phyloP scores from a whole-genome alignment of 2,888 invertebrate genomes.

The Cataglyphis altisquamis region DNA sequence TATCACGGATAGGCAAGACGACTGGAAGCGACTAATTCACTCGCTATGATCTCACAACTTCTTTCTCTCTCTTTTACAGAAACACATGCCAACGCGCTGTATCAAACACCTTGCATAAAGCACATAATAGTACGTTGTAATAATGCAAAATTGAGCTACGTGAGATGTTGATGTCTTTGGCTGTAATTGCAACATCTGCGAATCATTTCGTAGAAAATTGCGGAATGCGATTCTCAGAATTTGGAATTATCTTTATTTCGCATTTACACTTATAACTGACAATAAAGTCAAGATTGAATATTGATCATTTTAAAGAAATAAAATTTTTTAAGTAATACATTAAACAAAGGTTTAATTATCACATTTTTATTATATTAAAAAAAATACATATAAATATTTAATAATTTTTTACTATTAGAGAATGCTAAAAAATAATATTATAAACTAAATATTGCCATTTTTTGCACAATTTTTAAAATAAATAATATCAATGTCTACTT shows the following conservation, averaged over 20 bases:
- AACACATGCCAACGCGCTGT: constrained; percentile 23
- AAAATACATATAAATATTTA: not conserved
- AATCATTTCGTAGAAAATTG: not conserved
- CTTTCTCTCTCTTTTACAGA: not conserved
- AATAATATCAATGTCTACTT: not conserved
- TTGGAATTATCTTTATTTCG: not conserved
- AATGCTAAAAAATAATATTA: not conserved
- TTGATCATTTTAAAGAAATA: not conserved
- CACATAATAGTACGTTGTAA: constrained; percentile 27
- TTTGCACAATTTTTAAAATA: not conserved
- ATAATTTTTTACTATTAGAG: not conserved
- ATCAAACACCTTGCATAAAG: constrained; percentile 1
- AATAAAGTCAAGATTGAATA: not conserved
- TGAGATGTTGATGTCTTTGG: constrained; percentile 16
- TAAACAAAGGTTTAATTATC: not conserved
- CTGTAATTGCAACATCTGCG: not conserved
- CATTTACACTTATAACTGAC: not conserved
- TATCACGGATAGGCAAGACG: not conserved
- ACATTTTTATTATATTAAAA: not conserved
- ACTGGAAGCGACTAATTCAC: constrained; percentile 4
- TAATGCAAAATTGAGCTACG: constrained; percentile 29
- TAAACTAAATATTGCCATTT: not conserved
- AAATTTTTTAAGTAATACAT: not conserved
- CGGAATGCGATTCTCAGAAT: not conserved
- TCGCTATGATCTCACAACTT: constrained; percentile 16